A percentile compares a stretch with the other conserved stretches of the same genome.
These are phyloP conservation scores for Muscicapa adusta DNA, from an alignment of 2,113 vertebrate species.

Conservation along the genomic window DNA sequence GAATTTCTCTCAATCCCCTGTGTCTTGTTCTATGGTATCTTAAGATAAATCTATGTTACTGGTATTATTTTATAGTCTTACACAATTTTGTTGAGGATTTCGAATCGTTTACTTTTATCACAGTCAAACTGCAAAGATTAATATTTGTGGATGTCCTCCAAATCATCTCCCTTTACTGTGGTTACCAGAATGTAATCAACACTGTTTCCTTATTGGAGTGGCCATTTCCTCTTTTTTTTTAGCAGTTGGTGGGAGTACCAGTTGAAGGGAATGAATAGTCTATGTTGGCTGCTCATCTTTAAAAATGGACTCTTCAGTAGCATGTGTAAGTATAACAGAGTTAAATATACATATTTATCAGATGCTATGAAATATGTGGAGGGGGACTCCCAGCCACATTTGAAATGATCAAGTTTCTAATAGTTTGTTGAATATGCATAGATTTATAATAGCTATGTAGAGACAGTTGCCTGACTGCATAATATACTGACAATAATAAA, in stretches of 20 bases:
- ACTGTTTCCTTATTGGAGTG: not conserved
- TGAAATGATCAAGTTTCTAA: not conserved
- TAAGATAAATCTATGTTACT: not conserved
- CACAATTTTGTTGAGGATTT: not conserved
- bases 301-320: not conserved
- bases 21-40: not conserved
- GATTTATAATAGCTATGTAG: not conserved
- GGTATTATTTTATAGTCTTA: not conserved
- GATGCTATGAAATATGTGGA: not conserved
- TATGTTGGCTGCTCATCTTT: not conserved
- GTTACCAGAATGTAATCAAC: not conserved
- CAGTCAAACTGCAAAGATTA: not conserved
- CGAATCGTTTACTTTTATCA: not conserved
- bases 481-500: not conserved
- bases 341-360: not conserved
- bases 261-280: not conserved
- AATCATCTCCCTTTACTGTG: not conserved
- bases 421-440: not conserved
- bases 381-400: not conserved
- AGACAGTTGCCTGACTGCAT: not conserved
- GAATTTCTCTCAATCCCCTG: not conserved
- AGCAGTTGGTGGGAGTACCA: not conserved
- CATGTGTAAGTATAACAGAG: not conserved
- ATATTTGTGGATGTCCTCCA: not conserved
- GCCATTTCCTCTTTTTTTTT: not conserved